Evolutionary conservation across 1,140 invertebrate species (phyloP).

Genomic region (Pseudomyrmex sp.): DNA sequence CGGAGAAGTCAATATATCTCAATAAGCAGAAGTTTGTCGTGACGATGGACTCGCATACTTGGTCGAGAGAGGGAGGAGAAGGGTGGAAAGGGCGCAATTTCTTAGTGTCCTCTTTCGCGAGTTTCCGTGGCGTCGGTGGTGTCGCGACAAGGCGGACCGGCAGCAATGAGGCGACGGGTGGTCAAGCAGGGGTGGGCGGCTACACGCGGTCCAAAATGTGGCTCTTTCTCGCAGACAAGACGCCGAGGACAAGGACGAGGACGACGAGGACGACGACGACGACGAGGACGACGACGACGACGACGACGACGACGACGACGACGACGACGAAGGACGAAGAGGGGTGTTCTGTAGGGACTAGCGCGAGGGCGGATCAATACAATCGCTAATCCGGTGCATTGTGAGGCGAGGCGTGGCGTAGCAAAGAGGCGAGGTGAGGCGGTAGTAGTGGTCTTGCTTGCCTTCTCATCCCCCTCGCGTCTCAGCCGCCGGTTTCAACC

Average conservation of each 20-base stretch:
- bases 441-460: conserved; percentile 78
- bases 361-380: conserved; percentile 85
- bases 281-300: conserved; percentile 57
- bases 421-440: conserved; percentile 81
- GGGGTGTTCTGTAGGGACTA: conserved; percentile 81
- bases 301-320: conserved; percentile 63
- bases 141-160: conserved; percentile 69
- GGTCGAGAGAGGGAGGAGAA: conserved; percentile 18
- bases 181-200: conserved; percentile 64
- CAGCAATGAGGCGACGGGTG: conserved; percentile 45
- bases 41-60: conserved; percentile 54
- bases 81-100: conserved; percentile 28
- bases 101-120: conserved; percentile 58
- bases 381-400: conserved; percentile 84
- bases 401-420: conserved; percentile 83
- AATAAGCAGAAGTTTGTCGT: conserved; percentile 11
- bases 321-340: conserved; percentile 26
- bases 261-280: conserved; percentile 57
- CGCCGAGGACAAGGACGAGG: conserved; percentile 69
- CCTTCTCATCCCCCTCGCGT: conserved; percentile 74
- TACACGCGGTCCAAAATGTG: conserved; percentile 78
- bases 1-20: background rate
- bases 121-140: conserved; percentile 66
- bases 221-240: conserved; percentile 76
- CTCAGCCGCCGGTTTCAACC: conserved; percentile 72